These are phyloP conservation scores for Silurus aristotelis DNA, from an alignment of 2,797 vertebrate species.

Conservation along the genomic window DNA sequence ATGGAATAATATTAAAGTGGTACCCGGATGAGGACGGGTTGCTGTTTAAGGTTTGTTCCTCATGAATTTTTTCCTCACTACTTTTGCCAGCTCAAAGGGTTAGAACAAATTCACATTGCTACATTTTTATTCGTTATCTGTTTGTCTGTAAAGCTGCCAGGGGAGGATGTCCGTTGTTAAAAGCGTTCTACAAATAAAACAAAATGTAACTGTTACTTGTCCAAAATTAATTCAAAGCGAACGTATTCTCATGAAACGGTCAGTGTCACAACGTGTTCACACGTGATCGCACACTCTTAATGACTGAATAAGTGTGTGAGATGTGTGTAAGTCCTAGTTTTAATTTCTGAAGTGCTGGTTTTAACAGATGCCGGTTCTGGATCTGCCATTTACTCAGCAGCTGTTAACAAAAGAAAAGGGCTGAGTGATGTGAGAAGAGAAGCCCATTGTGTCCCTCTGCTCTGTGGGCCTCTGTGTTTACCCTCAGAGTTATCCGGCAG, in stretches of 20 bases:
- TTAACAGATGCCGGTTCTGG: slow-evolving; percentile 71
- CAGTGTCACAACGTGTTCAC: not conserved
- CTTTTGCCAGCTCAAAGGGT: too few relatives aligned
- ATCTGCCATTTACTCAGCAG: slow-evolving; percentile 71
- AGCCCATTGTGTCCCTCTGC: slow-evolving; percentile 72
- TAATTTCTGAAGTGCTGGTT: slow-evolving; percentile 46
- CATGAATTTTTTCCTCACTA: too few relatives aligned
- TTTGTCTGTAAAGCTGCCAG: too few relatives aligned
- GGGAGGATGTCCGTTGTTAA: too few relatives aligned
- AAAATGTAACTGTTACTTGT: not conserved
- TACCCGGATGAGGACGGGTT: too few relatives aligned
- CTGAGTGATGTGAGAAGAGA: slow-evolving; percentile 64
- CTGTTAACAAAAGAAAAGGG: slow-evolving; percentile 74
- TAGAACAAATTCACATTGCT: too few relatives aligned
- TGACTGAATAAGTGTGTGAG: slow-evolving; percentile 4
- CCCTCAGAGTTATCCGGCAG: slow-evolving; percentile 71
- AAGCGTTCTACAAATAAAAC: too few relatives aligned
- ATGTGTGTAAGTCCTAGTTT: slow-evolving; percentile 16
- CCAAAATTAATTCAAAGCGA: not conserved
- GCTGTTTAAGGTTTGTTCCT: too few relatives aligned
- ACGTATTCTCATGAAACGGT: not conserved
- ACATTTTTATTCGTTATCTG: too few relatives aligned
- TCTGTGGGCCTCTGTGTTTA: slow-evolving; percentile 59
- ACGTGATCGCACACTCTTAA: not conserved
- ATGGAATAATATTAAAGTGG: too few relatives aligned